A percentile compares a stretch with the other conserved stretches of the same genome.
Evolutionary conservation across 2,888 invertebrate genomes (phyloP).

Genomic region (Dinocampus coccinellae): DNA sequence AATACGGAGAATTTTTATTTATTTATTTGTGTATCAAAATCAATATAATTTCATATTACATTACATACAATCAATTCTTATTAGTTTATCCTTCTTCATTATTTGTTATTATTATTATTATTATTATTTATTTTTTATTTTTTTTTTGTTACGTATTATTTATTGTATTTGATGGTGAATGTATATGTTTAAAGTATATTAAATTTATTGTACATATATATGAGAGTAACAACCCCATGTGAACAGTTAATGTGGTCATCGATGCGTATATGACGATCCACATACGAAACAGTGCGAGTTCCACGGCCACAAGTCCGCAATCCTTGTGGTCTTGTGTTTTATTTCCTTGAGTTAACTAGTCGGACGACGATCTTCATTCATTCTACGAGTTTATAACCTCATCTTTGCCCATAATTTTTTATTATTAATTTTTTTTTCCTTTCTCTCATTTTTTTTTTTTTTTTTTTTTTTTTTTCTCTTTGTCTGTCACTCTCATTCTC

Average conservation of each 20-base stretch:
- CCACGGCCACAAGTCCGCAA: constrained; percentile 52
- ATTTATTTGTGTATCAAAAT: no score
- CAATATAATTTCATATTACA: no score
- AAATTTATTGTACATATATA: constrained; percentile 26
- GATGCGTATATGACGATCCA: constrained; percentile 67
- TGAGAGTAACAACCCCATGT: constrained; percentile 52
- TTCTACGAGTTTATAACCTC: constrained; percentile 27
- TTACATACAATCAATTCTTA: no score
- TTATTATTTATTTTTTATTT: background rate
- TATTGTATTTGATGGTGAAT: background rate
- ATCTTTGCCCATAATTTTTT: background rate
- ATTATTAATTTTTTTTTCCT: background rate
- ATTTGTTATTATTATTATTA: no score
- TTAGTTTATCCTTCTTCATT: no score
- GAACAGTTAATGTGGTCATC: constrained; percentile 64
- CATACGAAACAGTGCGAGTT: constrained; percentile 70
- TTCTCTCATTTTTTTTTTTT: constrained; percentile 1
- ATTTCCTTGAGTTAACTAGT: constrained; percentile 40
- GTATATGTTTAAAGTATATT: background rate
- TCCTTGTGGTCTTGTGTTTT: constrained; percentile 46
- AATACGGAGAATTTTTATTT: no score
- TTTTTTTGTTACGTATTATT: background rate
- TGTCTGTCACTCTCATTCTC: no score
- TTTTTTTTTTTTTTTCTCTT: constrained; percentile 19
- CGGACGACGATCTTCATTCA: constrained; percentile 42